phyloP scores from a whole-genome alignment of 2,113 vertebrate species.

The Malaclemys terrapin region DNA sequence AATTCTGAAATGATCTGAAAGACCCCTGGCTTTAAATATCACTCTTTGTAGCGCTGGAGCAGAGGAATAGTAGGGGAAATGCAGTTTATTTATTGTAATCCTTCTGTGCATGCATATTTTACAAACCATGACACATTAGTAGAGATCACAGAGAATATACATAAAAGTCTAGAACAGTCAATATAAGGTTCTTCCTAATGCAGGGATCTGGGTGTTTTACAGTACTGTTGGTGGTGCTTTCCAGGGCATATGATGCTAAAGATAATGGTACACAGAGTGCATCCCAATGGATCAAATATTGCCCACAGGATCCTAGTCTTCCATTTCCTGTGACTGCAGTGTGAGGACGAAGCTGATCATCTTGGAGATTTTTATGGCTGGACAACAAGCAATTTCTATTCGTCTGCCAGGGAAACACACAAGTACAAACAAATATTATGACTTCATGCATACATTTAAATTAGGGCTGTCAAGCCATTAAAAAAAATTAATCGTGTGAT shows the following conservation, averaged over 20 bases:
- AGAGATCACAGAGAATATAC: conserved; percentile 2
- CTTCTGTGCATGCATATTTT: not conserved
- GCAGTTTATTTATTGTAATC: not conserved
- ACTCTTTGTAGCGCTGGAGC: not conserved
- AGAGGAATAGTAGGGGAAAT: not conserved
- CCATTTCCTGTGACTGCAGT: not conserved
- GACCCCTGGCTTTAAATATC: not conserved
- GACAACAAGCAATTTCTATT: rapidly evolving
- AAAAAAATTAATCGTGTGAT: no score
- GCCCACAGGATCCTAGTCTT: not conserved
- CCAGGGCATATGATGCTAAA: not conserved
- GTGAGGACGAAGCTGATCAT: not conserved
- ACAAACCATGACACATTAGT: not conserved
- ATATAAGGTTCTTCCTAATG: not conserved
- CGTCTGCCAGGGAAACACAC: not conserved
- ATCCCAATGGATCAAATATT: not conserved
- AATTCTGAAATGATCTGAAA: not conserved
- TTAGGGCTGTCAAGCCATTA: no score
- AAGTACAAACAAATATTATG: not conserved
- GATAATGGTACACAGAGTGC: rapidly evolving
- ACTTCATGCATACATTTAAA: not conserved
- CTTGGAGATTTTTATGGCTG: not conserved
- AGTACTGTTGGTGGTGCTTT: not conserved
- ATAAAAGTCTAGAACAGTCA: not conserved
- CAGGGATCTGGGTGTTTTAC: not conserved